Evolutionary conservation across 2,888 invertebrate species (phyloP).

Genomic region (Meiosimyza decipiens): DNA sequence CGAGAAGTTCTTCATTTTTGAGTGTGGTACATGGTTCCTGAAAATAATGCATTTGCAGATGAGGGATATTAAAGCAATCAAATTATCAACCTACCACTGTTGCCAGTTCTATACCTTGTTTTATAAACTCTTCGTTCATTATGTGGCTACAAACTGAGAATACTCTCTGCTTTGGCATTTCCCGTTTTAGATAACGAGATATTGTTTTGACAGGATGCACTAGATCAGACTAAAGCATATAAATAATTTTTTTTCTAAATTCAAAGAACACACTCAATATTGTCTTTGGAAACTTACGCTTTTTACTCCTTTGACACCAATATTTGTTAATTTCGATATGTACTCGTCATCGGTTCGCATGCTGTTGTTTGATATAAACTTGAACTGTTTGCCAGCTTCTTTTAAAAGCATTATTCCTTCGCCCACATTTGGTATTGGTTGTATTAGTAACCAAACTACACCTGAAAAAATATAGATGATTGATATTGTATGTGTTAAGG

Average conservation of each 20-base stretch:
- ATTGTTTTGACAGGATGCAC: conserved; percentile 64
- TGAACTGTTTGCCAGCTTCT: conserved; percentile 61
- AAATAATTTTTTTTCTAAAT: neutral
- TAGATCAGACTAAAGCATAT: conserved; percentile 58
- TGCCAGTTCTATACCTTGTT: conserved; percentile 62
- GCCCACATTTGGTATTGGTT: conserved; percentile 59
- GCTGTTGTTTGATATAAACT: conserved; percentile 63
- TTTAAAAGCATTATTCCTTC: conserved; percentile 58
- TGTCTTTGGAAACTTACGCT: conserved; percentile 47
- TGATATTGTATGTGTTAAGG: neutral
- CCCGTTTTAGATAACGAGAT: conserved; percentile 63
- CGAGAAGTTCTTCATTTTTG: conserved; percentile 35
- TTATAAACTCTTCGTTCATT: conserved; percentile 55
- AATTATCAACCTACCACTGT: conserved; percentile 51
- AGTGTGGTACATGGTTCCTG: conserved; percentile 42
- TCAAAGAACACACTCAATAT: neutral
- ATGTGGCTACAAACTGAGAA: conserved; percentile 59
- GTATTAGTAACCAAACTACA: conserved; percentile 63
- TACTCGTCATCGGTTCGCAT: conserved; percentile 52
- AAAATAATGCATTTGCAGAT: neutral
- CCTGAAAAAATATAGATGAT: conserved; percentile 54
- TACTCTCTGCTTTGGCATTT: conserved; percentile 63
- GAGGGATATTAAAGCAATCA: neutral
- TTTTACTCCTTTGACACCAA: conserved; percentile 49
- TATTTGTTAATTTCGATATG: conserved; percentile 46